Conservation (phyloP, 2,888 invertebrate species). For the Epinotia brunnichana region DNA sequence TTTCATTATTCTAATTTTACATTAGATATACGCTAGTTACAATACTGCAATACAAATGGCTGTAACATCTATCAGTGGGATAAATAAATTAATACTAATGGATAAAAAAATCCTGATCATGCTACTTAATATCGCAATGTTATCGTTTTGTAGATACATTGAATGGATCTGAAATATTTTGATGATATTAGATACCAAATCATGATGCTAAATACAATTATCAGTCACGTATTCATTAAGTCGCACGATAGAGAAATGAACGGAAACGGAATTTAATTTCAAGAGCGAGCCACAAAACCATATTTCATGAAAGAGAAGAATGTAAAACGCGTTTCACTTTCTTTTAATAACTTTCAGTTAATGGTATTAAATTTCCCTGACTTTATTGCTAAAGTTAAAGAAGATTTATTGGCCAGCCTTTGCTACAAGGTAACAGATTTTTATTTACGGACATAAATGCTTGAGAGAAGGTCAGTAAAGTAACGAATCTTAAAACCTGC, state of each 20-base stretch:
- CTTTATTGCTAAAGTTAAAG: conserved; percentile 44
- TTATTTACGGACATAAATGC: conserved; percentile 40
- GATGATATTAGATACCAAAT: conserved; percentile 23
- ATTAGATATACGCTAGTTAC: background rate
- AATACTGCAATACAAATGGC: background rate
- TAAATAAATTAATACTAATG: background rate
- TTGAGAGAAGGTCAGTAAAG: conserved; percentile 37
- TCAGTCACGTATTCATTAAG: conserved; percentile 42
- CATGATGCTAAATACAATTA: conserved; percentile 30
- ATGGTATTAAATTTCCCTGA: conserved; percentile 42
- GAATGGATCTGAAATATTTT: background rate
- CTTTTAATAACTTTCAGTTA: conserved; percentile 44
- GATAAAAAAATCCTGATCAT: background rate
- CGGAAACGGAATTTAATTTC: conserved; percentile 30
- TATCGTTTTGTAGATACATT: conserved; percentile 1
- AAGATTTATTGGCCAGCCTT: conserved; percentile 41
- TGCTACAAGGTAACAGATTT: conserved; percentile 41
- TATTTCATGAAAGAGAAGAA: conserved; percentile 38
- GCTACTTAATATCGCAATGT: background rate
- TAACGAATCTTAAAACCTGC: conserved; percentile 36
- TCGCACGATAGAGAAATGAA: conserved; percentile 33
- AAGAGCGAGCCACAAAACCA: conserved; percentile 24
- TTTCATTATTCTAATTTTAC: background rate
- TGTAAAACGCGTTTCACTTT: conserved; percentile 40
- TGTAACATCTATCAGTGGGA: background rate